Conservation (phyloP, 2,888 invertebrate species). For the Schizotus pectinicornis region DNA sequence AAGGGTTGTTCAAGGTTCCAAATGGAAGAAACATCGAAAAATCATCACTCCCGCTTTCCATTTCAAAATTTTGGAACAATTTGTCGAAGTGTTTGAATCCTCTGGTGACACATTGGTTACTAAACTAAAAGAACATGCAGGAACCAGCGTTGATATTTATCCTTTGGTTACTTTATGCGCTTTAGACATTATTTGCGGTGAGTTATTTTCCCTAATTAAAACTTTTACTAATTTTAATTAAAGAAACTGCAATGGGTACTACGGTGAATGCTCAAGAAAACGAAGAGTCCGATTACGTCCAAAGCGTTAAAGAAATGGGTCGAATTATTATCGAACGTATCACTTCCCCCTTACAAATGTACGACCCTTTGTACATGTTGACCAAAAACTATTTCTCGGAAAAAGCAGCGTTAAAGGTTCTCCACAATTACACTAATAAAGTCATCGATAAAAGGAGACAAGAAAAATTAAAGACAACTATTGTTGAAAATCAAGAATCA, state of each 20-base stretch:
- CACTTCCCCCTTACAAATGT: slow-evolving; percentile 56
- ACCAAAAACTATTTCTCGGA: slow-evolving; percentile 65
- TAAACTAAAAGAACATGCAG: slow-evolving; percentile 59
- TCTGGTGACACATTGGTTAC: slow-evolving; percentile 65
- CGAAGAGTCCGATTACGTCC: slow-evolving; percentile 73
- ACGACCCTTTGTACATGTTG: slow-evolving; percentile 60
- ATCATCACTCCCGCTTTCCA: slow-evolving; percentile 81
- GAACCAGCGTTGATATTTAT: slow-evolving; percentile 64
- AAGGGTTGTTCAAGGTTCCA: slow-evolving; percentile 42
- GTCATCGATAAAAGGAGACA: slow-evolving; percentile 60
- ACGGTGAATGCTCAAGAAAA: slow-evolving; percentile 74
- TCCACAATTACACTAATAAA: slow-evolving; percentile 63
- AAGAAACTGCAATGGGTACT: slow-evolving; percentile 86
- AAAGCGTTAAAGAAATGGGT: slow-evolving; percentile 67
- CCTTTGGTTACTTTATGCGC: slow-evolving; percentile 66
- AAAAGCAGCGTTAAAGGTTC: slow-evolving; percentile 57
- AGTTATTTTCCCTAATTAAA: slow-evolving; percentile 14
- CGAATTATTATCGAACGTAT: slow-evolving; percentile 43
- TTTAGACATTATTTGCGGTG: slow-evolving; percentile 69
- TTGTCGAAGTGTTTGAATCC: slow-evolving; percentile 71
- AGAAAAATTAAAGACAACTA: slow-evolving; percentile 27
- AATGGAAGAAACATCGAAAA: slow-evolving; percentile 73
- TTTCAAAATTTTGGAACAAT: slow-evolving; percentile 76
- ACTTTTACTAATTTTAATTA: background rate
- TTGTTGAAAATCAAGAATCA: background rate